Base-by-base conservation (phyloP, 2,797 vertebrate genomes). In the Gadopsis bispinosus region DNA sequence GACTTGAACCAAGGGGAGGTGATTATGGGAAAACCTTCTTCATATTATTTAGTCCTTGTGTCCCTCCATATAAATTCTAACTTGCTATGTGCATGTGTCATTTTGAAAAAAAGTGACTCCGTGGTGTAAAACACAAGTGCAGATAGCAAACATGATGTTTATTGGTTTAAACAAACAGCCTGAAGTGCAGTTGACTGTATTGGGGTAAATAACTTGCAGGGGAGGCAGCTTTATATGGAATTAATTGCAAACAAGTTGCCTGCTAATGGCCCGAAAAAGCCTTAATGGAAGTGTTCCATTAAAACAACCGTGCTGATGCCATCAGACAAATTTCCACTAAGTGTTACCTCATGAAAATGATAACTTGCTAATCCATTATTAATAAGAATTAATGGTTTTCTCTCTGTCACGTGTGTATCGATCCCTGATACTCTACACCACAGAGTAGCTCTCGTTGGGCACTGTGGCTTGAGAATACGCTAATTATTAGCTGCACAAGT, bases 291-390 rank as follows among this genome's bases (percentile, higher is more conserved):
- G 90, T 79, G 86, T 94, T 93, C 84, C 92, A 92, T 94, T 94
- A 92, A 94, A 94, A 90, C 89, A 90, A 92, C 80, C 84, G 77
- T 78, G 81, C 90, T 92, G 91, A 95, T 94, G 90, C 90, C 91
- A 92, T 93, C 88, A 87, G 91, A 94, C 93, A 90, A 90, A 93
- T 94, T 90, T 87, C 88, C 93, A 86, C 91, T 93, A 93, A 94
- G 93, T 91, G 92, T 93, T 91, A 87, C 83, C 88, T 87, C 90
- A 79, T 91, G 93, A 94, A 95, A 94, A 94, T 93, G 91, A 93
- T 94, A 94, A 94, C 91, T 91, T 87, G 85, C 92, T 94, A 91
- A 95, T 96, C 88, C 90, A 95, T 95, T 95, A 96, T 95, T 95
- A 94, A 96, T 94, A 93, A 90, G 93, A 94, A 94, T 86, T 59